Evolutionary conservation across 2,888 invertebrate species (phyloP).

Genomic region (Hirtodrosophila alboralis): DNA sequence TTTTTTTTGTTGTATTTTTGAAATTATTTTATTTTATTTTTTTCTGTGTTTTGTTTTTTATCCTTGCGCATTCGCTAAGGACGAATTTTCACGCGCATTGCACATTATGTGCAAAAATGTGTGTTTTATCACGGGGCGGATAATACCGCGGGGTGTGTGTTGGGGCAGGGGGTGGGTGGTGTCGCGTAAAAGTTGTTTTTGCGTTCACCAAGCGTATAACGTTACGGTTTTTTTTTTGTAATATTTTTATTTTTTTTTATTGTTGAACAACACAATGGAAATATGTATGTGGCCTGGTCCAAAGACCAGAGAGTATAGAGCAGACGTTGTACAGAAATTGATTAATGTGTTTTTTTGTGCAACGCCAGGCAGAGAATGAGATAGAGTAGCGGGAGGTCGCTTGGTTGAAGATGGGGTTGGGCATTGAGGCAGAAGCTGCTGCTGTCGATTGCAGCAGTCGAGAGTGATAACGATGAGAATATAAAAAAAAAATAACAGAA

Average conservation of each 20-base stretch:
- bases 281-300: constrained; percentile 38
- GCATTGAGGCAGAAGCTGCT: constrained; percentile 12
- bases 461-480: constrained; percentile 72
- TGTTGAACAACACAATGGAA: constrained; percentile 42
- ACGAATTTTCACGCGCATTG: constrained; percentile 77
- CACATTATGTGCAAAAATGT: constrained; percentile 64
- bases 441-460: constrained; percentile 75
- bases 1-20: constrained; percentile 38
- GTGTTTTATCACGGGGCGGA: constrained; percentile 1
- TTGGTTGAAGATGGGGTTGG: too few relatives aligned
- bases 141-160: neutral
- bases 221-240: constrained; percentile 42
- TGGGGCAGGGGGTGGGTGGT: too few relatives aligned
- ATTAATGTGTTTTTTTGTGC: constrained; percentile 74
- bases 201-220: constrained; percentile 68
- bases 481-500: constrained; percentile 23
- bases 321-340: constrained; percentile 65
- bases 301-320: constrained; percentile 33
- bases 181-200: constrained; percentile 7
- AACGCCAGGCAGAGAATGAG: constrained; percentile 26
- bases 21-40: constrained; percentile 15
- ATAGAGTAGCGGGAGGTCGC: too few relatives aligned
- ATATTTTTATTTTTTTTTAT: constrained; percentile 41
- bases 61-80: constrained; percentile 57
- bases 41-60: constrained; percentile 22